Evolutionary conservation across 2,888 invertebrate species (phyloP), one percentile per base, ranked within the genome.

Genomic region (Drosophila histrio): DNA sequence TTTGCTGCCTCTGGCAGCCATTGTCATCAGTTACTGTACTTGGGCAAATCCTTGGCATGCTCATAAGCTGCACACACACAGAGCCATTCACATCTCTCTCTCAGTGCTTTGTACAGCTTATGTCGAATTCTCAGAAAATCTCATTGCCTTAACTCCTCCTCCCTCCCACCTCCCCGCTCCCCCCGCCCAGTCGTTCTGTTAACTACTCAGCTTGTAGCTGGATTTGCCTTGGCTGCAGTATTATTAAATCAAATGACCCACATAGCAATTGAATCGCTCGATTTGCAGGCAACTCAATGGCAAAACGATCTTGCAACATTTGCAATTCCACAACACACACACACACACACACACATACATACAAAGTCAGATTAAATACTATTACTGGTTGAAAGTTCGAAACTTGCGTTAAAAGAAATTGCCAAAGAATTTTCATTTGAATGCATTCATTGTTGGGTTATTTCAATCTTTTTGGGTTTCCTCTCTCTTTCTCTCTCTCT

Each of bases 211-310:
- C 13, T 57, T 11, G 21, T 28, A 28, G 21, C 57, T 49, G 44
- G 24, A 41, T 58, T 28, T 64, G 46, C 30, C 39, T 62, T 68
- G 38, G 26, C 68, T 77, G 71, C 43, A 54, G 65, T 56, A 68
- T 65, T 72, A 84, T 80, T 75, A 82, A 80, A 84, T 77, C 62
- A 82, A 82, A 82, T 75, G 84, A 71, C 77, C 81, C 84, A 72
- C 70, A 83, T 65, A 67, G 78, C 82, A 71, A 77, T 84, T 71
- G 78, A 80, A 75, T 75, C 52, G 56, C 73, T 79, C 86, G 83
- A 81, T 82, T 80, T 79, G 64, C 81, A 72, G 78, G 46, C 57
- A 62, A 52, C 52, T 72, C 66, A 47, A 59, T 68, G 26, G 13
- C 47, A 56, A 49, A 26, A 38, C 36, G 58, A 59, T 68, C 49